phyloP scores from a whole-genome alignment of 2,888 invertebrate genomes.

The Bellardia bayeri region DNA sequence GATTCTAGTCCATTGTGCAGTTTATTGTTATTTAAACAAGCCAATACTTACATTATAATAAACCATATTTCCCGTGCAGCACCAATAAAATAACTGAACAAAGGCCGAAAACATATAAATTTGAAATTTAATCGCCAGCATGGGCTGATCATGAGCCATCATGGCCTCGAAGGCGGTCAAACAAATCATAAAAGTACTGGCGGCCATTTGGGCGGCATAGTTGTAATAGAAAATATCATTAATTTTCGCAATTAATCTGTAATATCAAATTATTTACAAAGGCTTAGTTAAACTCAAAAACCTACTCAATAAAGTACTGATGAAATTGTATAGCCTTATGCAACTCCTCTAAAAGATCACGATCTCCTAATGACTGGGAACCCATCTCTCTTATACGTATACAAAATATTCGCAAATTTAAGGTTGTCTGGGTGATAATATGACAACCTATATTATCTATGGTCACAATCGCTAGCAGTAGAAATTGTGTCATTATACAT shows the following conservation, averaged over 20 bases:
- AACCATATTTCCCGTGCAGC: constrained; percentile 78
- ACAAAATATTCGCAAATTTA: constrained; percentile 79
- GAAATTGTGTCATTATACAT: constrained; percentile 72
- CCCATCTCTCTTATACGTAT: constrained; percentile 76
- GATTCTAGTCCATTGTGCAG: too few relatives aligned
- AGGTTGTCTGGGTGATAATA: constrained; percentile 77
- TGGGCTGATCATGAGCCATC: constrained; percentile 76
- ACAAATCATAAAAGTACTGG: constrained; percentile 80
- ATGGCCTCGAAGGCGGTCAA: constrained; percentile 80
- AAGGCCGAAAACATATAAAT: constrained; percentile 77
- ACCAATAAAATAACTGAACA: constrained; percentile 80
- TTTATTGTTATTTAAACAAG: too few relatives aligned
- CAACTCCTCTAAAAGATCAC: constrained; percentile 71
- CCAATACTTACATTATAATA: constrained; percentile 76
- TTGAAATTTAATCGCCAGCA: constrained; percentile 79
- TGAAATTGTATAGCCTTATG: constrained; percentile 77
- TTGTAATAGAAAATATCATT: constrained; percentile 77
- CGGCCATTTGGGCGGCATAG: constrained; percentile 79
- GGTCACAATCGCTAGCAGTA: constrained; percentile 75
- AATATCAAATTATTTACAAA: background rate
- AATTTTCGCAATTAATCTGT: constrained; percentile 75
- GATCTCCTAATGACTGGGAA: background rate
- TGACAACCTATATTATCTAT: constrained; percentile 77
- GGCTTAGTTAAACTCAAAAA: background rate
- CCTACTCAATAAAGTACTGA: constrained; percentile 79